Percentiles rank a stretch among this genome's conserved stretches.
Evolutionary conservation across 2,888 invertebrate species (phyloP).

Genomic region (Cantharis nigra): DNA sequence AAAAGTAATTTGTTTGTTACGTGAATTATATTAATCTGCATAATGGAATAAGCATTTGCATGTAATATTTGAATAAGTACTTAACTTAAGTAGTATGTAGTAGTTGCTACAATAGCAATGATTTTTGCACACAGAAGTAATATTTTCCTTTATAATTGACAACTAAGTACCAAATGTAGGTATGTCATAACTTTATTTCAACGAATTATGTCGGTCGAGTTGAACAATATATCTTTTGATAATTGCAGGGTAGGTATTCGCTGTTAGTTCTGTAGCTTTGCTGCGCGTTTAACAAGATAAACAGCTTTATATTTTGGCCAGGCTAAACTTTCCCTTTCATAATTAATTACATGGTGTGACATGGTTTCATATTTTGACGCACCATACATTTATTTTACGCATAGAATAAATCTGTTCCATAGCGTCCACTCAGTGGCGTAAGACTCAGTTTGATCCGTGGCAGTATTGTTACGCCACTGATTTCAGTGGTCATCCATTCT

Average conservation of each 20-base stretch:
- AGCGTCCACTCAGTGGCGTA: no score
- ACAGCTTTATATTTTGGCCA: not conserved
- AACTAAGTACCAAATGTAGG: not conserved
- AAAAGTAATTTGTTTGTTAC: conserved; percentile 2
- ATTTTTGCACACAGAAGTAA: not conserved
- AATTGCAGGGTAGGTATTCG: not conserved
- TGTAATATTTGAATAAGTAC: not conserved
- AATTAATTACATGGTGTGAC: not conserved
- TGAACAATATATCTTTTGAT: not conserved
- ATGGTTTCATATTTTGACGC: not conserved
- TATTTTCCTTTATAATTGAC: not conserved
- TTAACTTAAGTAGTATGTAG: not conserved
- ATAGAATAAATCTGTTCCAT: not conserved
- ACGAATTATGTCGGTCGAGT: not conserved
- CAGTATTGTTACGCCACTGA: no score
- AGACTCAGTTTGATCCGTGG: no score
- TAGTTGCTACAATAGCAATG: not conserved
- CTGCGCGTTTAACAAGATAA: not conserved
- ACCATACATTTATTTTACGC: not conserved
- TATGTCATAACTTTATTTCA: not conserved
- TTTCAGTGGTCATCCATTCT: no score
- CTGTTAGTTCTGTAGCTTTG: not conserved
- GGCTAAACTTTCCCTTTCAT: not conserved
- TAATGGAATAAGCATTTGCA: not conserved
- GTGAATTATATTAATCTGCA: conserved; percentile 1